Evolutionary conservation across 2,797 vertebrate species (phyloP).

Genomic region (Hoplostethus mediterraneus): DNA sequence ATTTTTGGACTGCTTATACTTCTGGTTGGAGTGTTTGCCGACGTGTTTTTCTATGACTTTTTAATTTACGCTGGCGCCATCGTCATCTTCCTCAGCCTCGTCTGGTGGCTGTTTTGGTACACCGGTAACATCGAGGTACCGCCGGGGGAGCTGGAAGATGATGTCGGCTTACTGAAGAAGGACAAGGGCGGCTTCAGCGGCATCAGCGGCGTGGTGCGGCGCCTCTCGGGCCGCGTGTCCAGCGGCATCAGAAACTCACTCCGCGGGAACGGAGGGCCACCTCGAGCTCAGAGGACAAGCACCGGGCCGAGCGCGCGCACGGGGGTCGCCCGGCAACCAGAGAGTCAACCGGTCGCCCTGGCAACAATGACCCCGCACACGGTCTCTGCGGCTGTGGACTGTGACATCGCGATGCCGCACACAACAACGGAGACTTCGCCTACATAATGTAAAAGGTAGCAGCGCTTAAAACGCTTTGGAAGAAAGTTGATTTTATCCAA

Average conservation of each 20-base stretch:
- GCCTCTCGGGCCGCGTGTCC: conserved; percentile 81
- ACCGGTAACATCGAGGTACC: conserved; percentile 92
- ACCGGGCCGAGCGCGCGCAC: neutral
- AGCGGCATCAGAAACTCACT: conserved; percentile 68
- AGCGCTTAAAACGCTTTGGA: too few species aligned
- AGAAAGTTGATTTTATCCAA: too few species aligned
- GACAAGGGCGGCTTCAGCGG: conserved; percentile 35
- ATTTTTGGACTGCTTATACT: conserved; percentile 84
- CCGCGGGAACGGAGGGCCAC: conserved; percentile 42
- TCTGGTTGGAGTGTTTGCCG: conserved; percentile 86
- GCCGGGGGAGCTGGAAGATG: conserved; percentile 84
- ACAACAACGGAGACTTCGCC: conserved; percentile 63
- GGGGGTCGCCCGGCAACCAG: neutral
- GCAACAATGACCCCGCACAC: conserved; percentile 39
- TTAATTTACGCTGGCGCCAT: conserved; percentile 93
- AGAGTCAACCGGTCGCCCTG: conserved; percentile 59
- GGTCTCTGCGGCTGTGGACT: conserved; percentile 3
- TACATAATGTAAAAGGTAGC: conserved; percentile 52
- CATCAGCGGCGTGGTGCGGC: conserved; percentile 73
- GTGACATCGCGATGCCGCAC: conserved; percentile 38
- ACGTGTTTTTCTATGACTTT: conserved; percentile 89
- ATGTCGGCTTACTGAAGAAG: conserved; percentile 82
- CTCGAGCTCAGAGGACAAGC: conserved; percentile 35
- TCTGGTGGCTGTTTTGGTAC: conserved; percentile 98
- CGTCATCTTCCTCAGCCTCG: conserved; percentile 91